Conservation (phyloP, 2,797 vertebrate genomes). For the Forpus xanthops region DNA sequence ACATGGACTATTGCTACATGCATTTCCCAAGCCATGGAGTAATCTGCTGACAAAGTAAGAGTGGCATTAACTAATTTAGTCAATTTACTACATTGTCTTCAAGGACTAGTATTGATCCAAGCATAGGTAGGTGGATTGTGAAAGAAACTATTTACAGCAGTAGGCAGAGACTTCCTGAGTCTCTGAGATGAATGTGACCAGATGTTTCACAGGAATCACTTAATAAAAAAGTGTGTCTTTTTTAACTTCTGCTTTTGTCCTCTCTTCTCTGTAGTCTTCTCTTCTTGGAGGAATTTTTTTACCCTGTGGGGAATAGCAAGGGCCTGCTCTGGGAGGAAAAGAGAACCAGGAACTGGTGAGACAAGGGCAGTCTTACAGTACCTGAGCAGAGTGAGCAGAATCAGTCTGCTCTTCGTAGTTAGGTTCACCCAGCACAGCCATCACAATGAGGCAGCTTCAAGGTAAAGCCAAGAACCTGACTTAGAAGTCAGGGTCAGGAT, state of each 20-base stretch:
- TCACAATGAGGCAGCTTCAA: not conserved
- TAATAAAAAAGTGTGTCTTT: not conserved
- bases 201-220: not conserved
- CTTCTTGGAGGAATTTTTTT: not conserved
- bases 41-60: not conserved
- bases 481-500: not conserved
- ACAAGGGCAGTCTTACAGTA: rapidly evolving
- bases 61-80: not conserved
- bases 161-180: not conserved
- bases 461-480: not conserved
- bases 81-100: not conserved
- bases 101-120: not conserved
- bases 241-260: not conserved
- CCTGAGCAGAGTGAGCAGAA: not conserved
- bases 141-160: not conserved
- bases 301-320: not conserved
- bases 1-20: not conserved
- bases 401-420: rapidly evolving
- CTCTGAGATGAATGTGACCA: not conserved
- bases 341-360: not conserved
- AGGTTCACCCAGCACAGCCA: not conserved
- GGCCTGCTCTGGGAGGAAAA: not conserved
- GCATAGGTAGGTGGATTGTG: not conserved
- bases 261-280: not conserved
- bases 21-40: not conserved